phyloP scores from a whole-genome alignment of 2,797 vertebrate genomes.

The Clarias pachynema region DNA sequence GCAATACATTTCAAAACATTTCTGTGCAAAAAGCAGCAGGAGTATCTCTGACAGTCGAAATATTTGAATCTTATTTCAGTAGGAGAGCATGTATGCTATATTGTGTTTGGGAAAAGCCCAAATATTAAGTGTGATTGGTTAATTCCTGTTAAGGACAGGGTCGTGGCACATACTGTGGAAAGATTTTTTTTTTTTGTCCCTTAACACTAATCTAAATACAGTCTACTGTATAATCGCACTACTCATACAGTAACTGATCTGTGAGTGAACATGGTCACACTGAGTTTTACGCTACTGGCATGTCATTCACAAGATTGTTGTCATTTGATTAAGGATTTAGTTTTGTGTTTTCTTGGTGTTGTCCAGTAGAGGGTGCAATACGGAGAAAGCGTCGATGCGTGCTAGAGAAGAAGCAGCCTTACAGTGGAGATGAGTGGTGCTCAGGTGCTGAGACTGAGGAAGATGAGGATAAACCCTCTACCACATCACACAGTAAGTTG shows the following conservation, averaged over 20 bases:
- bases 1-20: background rate
- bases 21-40: background rate
- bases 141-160: background rate
- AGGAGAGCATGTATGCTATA: background rate
- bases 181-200: background rate
- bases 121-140: background rate
- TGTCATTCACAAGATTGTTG: background rate
- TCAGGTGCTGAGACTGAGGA: constrained; percentile 95
- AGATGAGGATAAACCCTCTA: constrained; percentile 88
- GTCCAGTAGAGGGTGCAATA: constrained; percentile 83
- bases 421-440: constrained; percentile 98
- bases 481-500: constrained; percentile 87
- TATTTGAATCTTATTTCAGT: background rate
- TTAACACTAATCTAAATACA: background rate
- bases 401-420: constrained; percentile 95
- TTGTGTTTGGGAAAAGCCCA: constrained; percentile 2
- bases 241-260: background rate
- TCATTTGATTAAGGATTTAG: background rate
- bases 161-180: background rate
- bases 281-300: background rate
- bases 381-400: constrained; percentile 95
- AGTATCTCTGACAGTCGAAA: background rate
- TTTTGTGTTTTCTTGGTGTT: constrained; percentile 28
- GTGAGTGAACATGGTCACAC: background rate
- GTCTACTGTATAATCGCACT: background rate